Conservation (phyloP, 2,797 vertebrate genomes). For the Typhlichthys subterraneus region DNA sequence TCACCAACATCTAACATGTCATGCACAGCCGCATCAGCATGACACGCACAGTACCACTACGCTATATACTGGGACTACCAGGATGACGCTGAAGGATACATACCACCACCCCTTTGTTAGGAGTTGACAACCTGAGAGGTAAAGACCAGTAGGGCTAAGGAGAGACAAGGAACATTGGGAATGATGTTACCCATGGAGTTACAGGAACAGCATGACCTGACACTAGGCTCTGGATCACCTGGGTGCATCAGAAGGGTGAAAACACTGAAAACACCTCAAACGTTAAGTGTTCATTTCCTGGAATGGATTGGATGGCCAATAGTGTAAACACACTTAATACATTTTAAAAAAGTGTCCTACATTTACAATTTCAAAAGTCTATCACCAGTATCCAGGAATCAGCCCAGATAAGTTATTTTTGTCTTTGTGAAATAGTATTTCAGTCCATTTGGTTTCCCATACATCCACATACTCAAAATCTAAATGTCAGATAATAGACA, state of each 20-base stretch:
- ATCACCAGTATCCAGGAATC: too few species aligned
- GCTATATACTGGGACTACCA: conserved; percentile 50
- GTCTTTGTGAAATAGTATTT: too few species aligned
- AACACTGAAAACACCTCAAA: too few species aligned
- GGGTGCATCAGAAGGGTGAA: neutral
- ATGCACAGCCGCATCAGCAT: conserved; percentile 63
- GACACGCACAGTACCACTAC: conserved; percentile 23
- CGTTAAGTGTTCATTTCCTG: too few species aligned
- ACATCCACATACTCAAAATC: too few species aligned
- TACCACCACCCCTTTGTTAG: conserved; percentile 95
- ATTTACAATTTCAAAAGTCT: too few species aligned
- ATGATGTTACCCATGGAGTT: conserved; percentile 63
- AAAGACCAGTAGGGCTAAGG: conserved; percentile 90
- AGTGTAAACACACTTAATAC: too few species aligned
- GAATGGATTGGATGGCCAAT: too few species aligned
- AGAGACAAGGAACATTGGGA: conserved; percentile 72
- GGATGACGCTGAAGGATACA: conserved; percentile 73
- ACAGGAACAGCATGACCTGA: conserved; percentile 25
- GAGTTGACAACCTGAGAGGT: conserved; percentile 96
- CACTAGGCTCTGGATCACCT: conserved; percentile 5
- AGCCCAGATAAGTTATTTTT: too few species aligned
- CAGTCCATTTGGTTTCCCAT: too few species aligned
- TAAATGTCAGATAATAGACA: too few species aligned
- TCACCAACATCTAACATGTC: conserved; percentile 63
- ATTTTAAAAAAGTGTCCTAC: too few species aligned